Evolutionary conservation across 2,888 invertebrate species (phyloP).

Genomic region (Heliconius hortense): DNA sequence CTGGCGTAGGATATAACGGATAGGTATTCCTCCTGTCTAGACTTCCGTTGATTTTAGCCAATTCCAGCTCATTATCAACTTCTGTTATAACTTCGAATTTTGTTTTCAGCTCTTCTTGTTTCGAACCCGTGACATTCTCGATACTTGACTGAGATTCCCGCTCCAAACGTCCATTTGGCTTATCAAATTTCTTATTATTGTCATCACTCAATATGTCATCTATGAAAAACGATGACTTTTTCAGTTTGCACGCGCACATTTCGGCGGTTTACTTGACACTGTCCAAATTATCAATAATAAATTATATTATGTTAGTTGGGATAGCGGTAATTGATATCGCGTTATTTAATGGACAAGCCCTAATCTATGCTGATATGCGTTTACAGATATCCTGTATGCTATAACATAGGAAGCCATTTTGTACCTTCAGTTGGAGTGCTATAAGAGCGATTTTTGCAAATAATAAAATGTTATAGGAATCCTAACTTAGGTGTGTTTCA

Average conservation of each 20-base stretch:
- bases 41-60: constrained; percentile 51
- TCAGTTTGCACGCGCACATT: constrained; percentile 77
- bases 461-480: neutral
- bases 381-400: constrained; percentile 27
- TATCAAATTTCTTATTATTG: constrained; percentile 54
- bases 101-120: constrained; percentile 36
- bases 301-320: constrained; percentile 47
- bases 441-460: constrained; percentile 19
- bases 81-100: constrained; percentile 55
- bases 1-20: constrained; percentile 66
- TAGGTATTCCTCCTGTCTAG: constrained; percentile 67
- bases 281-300: constrained; percentile 72
- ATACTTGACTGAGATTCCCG: constrained; percentile 56
- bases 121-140: neutral
- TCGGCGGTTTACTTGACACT: constrained; percentile 60
- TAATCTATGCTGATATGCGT: constrained; percentile 58
- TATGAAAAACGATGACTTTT: constrained; percentile 71
- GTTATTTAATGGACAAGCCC: constrained; percentile 74
- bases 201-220: constrained; percentile 69
- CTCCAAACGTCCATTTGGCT: constrained; percentile 56
- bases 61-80: constrained; percentile 57
- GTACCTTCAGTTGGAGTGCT: neutral
- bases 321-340: constrained; percentile 76
- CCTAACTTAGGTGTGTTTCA: constrained; percentile 25
- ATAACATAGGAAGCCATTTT: constrained; percentile 11